Conservation (phyloP, 2,888 invertebrate species). For the Pandemis heparana region DNA sequence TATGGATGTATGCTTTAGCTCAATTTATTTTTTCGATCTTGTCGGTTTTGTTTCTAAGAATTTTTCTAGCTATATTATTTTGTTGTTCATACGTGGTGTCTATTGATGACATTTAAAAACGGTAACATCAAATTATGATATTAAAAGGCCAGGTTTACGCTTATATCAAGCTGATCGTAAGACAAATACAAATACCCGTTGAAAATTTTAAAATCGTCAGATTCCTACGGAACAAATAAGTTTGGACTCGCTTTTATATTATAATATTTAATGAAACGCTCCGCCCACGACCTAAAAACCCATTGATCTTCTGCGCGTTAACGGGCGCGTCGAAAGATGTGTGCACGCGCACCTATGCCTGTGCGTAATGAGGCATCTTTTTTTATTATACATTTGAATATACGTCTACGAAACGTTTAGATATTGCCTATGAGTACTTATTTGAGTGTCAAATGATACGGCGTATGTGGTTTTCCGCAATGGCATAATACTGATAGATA, state of each 20-base stretch:
- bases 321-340: constrained; percentile 75
- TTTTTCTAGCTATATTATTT: constrained; percentile 38
- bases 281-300: constrained; percentile 76
- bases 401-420: not conserved
- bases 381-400: constrained; percentile 60
- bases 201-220: constrained; percentile 58
- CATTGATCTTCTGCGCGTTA: constrained; percentile 79
- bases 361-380: constrained; percentile 63
- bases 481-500: no score
- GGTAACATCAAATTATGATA: not conserved
- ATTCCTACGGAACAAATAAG: constrained; percentile 75
- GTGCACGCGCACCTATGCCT: constrained; percentile 60
- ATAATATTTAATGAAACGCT: constrained; percentile 82
- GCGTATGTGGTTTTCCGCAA: not conserved
- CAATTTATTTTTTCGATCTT: constrained; percentile 66
- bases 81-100: constrained; percentile 27
- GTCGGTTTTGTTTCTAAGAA: constrained; percentile 69
- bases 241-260: constrained; percentile 77
- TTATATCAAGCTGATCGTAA: not conserved
- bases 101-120: not conserved
- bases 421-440: not conserved
- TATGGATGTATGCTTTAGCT: constrained; percentile 65
- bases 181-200: constrained; percentile 47
- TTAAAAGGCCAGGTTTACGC: not conserved
- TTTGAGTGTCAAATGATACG: not conserved